phyloP scores from a whole-genome alignment of 2,113 vertebrate species.

The Silurus asotus region DNA sequence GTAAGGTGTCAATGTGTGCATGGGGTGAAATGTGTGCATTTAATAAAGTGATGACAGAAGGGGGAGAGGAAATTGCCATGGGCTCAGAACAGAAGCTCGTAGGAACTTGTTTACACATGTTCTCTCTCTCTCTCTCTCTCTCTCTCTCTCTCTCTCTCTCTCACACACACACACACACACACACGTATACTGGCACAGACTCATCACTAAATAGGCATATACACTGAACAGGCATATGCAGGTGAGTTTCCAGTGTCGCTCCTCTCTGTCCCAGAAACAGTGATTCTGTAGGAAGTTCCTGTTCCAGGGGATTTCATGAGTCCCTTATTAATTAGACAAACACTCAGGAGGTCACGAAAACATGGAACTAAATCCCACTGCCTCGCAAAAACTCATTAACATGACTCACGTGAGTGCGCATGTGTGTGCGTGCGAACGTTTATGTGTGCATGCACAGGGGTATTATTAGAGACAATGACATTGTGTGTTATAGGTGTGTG shows the following conservation, averaged over 20 bases:
- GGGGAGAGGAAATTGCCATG: constrained; percentile 30
- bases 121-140: not conserved
- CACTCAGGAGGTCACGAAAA: constrained; percentile 42
- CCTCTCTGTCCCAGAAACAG: constrained; percentile 20
- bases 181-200: constrained; percentile 25
- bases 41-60: constrained; percentile 31
- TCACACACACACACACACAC: constrained; percentile 45
- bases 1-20: constrained; percentile 9
- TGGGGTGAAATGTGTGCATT: constrained; percentile 29
- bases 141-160: not conserved
- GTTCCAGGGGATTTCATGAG: constrained; percentile 52
- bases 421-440: not conserved
- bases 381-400: not conserved
- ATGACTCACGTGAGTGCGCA: not conserved
- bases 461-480: not conserved
- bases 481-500: not conserved
- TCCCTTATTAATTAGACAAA: constrained; percentile 60
- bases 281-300: constrained; percentile 21
- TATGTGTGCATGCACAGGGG: not conserved
- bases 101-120: constrained; percentile 36
- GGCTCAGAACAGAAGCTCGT: constrained; percentile 12
- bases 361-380: constrained; percentile 14
- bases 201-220: not conserved
- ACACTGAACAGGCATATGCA: constrained; percentile 12
- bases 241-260: not conserved